Evolutionary conservation across 2,797 vertebrate species (phyloP), one percentile per base, ranked within the genome.

Genomic region (Peromyscus eremicus): DNA sequence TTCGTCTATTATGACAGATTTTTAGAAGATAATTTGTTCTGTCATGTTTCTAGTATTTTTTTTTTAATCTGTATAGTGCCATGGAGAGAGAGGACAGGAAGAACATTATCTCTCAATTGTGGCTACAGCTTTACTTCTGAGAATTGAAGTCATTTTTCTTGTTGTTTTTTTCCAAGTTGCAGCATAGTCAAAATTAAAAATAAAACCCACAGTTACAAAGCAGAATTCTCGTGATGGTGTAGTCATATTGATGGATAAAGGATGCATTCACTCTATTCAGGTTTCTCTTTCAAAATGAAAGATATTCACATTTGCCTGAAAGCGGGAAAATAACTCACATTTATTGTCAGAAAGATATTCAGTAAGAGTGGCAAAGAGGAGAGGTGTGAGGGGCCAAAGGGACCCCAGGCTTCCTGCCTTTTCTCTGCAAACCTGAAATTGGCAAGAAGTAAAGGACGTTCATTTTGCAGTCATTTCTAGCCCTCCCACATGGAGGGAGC

Each of bases 1-100:
- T 92, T 94, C 40, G 49, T 94, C 62, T 86, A 17, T 76, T 68
- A 23, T 43, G 77, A 27, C 0, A 52, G 70, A 84, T 16, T 55
- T 94, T 70, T 73, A 85, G 62, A 91, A 86, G 43, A 23, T 40
- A 32, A 19, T 90, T 94, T 94, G 37, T 94, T 86, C 88, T 89
- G 11, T 71, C 49, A 6, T 89, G 34, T 40, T 76, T 95, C 92
- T 49, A 73, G n/a, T 49, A 55, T 55, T 43, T 29, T 70, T 16
- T 83, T 84, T 77, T 64, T 29, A 32, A 34, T 92, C 71, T 91
- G 3, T 27, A 27, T 19, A 32, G 16, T 57, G 55, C n/a, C 70
- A 64, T 37, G 90, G 62, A 81, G 70, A 49, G 60, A 92, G 92
- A 29, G 57, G 21, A n/a, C 11, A 82, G 7, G 12, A 14, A 79